phyloP scores from a whole-genome alignment of 2,888 invertebrate genomes.

The Drosophila hamatofila region DNA sequence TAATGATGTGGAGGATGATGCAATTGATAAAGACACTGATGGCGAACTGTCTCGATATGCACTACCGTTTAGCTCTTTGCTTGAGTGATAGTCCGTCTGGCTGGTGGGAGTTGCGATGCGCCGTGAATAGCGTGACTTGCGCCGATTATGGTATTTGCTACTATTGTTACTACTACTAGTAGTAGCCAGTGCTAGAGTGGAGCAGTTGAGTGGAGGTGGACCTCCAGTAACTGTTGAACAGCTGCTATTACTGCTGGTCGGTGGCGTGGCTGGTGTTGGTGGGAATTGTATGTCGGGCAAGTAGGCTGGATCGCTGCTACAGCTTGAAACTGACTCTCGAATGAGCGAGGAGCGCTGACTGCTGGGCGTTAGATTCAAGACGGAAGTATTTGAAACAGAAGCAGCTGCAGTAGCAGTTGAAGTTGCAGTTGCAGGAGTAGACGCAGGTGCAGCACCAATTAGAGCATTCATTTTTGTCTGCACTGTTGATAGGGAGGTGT shows the following conservation, averaged over 20 bases:
- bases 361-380: neutral
- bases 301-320: constrained; percentile 1
- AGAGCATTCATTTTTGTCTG: constrained; percentile 28
- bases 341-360: constrained; percentile 5
- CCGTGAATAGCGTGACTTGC: constrained; percentile 66
- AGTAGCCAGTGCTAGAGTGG: neutral
- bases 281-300: constrained; percentile 45
- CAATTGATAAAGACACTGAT: constrained; percentile 6
- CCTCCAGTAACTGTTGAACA: constrained; percentile 48
- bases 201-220: constrained; percentile 1
- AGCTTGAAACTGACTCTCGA: constrained; percentile 8
- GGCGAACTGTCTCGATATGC: constrained; percentile 33
- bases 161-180: neutral
- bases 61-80: constrained; percentile 18
- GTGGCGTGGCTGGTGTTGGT: constrained; percentile 53
- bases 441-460: neutral
- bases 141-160: constrained; percentile 53
- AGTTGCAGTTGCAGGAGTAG: neutral
- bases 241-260: constrained; percentile 59
- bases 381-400: neutral
- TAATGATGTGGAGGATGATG: neutral
- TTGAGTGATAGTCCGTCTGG: constrained; percentile 9
- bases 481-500: constrained; percentile 43
- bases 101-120: constrained; percentile 55
- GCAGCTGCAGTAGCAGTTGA: neutral